Evolutionary conservation across 2,797 vertebrate genomes (phyloP), one percentile per base, ranked within the genome.

Genomic region (Hippoglossus hippoglossus): DNA sequence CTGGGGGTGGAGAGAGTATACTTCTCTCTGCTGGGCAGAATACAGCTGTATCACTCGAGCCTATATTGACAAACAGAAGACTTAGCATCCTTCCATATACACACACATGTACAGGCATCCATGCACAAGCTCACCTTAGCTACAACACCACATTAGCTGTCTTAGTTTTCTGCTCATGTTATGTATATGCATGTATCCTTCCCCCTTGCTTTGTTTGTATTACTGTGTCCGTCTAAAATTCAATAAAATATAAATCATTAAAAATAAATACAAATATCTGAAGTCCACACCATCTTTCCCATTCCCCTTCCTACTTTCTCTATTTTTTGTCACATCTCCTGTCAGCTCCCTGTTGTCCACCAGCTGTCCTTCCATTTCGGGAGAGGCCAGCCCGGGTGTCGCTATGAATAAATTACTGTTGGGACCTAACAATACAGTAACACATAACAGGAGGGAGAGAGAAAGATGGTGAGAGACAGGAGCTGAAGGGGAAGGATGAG

Each of bases 391-490:
- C 50, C 56, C 46, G 59, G 57, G 46, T 78, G 50, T 28, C 36
- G 60, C 44, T 60, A 85, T 68, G 64, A 89, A 87, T 90, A 82
- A 88, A 88, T 84, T 57, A 86, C 71, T 49, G 34, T 36, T 49
- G 46, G 56, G 65, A 77, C 78, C 61, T 22, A 69, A 83, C 77
- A 67, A 72, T 75, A 73, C 51, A n/a, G 28, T 19, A 75, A 71
- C 57, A 70, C 62, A 46, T 28, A 67, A 62, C 34, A 66, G 76
- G 57, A 75, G 25, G 39, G 34, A 64, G 52, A 59, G 24, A 41
- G 34, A 70, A 55, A 57, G 67, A 71, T 18, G 56, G 26, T 39
- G 56, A 71, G 55, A 64, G 44, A 73, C 36, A 47, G 21, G 22
- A 28, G 50, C n/a, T 12, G 47, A 15, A 31, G 26, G 26, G 28